Percentiles rank a stretch among this genome's conserved stretches.
Conservation (phyloP, 2,888 invertebrate species). For the Drosophila prolongata region DNA sequence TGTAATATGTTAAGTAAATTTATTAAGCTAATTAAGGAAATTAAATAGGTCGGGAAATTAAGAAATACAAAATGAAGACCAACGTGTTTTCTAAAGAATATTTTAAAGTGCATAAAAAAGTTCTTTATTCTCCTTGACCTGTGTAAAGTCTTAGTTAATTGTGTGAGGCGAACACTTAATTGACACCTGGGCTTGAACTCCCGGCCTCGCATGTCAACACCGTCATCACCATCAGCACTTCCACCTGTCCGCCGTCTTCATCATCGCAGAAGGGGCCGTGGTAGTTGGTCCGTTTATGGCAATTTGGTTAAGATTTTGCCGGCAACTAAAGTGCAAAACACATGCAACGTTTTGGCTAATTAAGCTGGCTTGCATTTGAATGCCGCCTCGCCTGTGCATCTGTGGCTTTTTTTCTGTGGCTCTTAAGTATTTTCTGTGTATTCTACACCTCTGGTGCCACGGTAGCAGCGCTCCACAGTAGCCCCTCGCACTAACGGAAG, state of each 20-base stretch:
- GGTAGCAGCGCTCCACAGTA: slow-evolving; percentile 66
- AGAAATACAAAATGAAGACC: too few species aligned
- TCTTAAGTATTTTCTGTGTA: slow-evolving; percentile 3
- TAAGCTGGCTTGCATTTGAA: slow-evolving; percentile 71
- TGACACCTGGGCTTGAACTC: slow-evolving; percentile 49
- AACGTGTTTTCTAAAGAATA: too few species aligned
- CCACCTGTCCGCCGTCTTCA: slow-evolving; percentile 24
- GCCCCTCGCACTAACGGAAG: slow-evolving; percentile 73
- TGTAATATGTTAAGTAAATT: too few species aligned
- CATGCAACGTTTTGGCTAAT: slow-evolving; percentile 74
- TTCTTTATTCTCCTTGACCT: slow-evolving; percentile 7
- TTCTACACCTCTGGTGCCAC: slow-evolving; percentile 11
- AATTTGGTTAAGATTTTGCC: slow-evolving; percentile 58
- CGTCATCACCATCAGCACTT: slow-evolving; percentile 25
- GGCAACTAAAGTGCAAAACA: slow-evolving; percentile 67
- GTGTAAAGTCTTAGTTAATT: slow-evolving; percentile 55
- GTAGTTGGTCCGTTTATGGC: slow-evolving; percentile 43
- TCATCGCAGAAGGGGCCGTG: background rate
- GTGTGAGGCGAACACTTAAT: slow-evolving; percentile 25
- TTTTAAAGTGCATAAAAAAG: background rate
- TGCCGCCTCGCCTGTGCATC: slow-evolving; percentile 29
- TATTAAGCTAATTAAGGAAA: too few species aligned
- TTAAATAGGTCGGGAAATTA: too few species aligned
- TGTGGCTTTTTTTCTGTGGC: slow-evolving; percentile 2
- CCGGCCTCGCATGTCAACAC: slow-evolving; percentile 54